Conservation (phyloP, 53 echinoderm and acorn worm species). For the Stichopus horrens region DNA sequence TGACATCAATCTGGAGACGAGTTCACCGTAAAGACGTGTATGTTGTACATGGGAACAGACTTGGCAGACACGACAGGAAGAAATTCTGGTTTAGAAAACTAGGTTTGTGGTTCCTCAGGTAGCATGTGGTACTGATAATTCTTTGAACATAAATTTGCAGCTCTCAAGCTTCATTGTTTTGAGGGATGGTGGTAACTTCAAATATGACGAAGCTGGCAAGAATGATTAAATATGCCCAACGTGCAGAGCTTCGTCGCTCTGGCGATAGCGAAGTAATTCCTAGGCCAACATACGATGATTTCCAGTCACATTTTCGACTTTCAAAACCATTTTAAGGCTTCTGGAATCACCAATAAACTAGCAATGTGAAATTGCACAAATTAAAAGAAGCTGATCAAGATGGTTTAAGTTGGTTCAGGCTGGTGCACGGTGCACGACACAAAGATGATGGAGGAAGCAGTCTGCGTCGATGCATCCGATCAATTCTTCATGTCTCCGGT, state of each 20-base stretch:
- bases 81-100: conserved; percentile 15
- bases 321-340: too few relatives aligned
- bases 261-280: not conserved
- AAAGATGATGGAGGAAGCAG: too few relatives aligned
- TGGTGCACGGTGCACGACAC: too few relatives aligned
- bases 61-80: conserved; percentile 54
- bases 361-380: too few relatives aligned
- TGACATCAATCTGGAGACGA: conserved; percentile 41
- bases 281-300: not conserved
- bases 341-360: too few relatives aligned
- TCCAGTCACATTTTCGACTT: too few relatives aligned
- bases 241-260: not conserved
- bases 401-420: too few relatives aligned
- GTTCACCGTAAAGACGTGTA: conserved; percentile 26
- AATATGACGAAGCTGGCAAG: not conserved
- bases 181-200: not conserved
- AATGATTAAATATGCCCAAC: not conserved
- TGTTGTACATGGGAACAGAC: conserved; percentile 54
- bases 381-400: too few relatives aligned
- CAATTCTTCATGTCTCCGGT: too few relatives aligned
- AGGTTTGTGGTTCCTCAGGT: conserved; percentile 17
- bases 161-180: not conserved
- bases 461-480: too few relatives aligned
- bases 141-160: not conserved
- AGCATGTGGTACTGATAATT: not conserved